Evolutionary conservation across 2,113 vertebrate genomes (phyloP).

Genomic region (Erpornis zantholeuca): DNA sequence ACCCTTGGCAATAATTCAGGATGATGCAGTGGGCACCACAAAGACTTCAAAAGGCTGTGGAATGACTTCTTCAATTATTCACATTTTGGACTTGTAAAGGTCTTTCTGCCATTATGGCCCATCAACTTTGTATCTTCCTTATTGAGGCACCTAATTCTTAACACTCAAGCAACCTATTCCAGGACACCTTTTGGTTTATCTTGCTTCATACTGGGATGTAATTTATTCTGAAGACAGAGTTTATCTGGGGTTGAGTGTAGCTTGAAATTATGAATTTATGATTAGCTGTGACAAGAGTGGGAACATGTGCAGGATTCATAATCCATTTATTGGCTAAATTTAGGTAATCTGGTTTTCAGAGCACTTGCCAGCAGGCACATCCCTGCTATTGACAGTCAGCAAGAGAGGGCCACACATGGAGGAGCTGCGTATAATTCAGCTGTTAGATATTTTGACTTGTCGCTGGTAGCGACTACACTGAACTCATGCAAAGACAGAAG

Average conservation of each 20-base stretch:
- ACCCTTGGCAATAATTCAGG: background rate
- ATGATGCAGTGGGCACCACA: background rate
- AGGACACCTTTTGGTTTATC: background rate
- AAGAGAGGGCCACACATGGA: background rate
- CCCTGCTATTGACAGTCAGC: background rate
- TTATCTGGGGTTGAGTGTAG: background rate
- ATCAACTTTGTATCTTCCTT: background rate
- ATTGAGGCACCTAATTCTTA: rapidly evolving
- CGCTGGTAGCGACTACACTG: background rate
- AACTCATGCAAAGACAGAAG: background rate
- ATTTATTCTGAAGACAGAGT: conserved; percentile 1
- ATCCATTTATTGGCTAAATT: conserved; percentile 61
- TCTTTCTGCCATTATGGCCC: background rate
- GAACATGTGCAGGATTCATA: conserved; percentile 43
- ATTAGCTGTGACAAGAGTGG: conserved; percentile 36
- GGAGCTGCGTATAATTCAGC: background rate
- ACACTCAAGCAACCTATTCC: background rate
- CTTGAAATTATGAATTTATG: conserved; percentile 23
- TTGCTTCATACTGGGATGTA: background rate
- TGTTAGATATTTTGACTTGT: background rate
- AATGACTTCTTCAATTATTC: background rate
- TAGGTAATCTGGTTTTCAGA: conserved; percentile 53
- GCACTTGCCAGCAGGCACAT: conserved; percentile 44
- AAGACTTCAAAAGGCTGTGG: background rate
- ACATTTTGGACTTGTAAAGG: background rate